phyloP scores from a whole-genome alignment of 2,888 invertebrate species.

The Mythimna ferrago region DNA sequence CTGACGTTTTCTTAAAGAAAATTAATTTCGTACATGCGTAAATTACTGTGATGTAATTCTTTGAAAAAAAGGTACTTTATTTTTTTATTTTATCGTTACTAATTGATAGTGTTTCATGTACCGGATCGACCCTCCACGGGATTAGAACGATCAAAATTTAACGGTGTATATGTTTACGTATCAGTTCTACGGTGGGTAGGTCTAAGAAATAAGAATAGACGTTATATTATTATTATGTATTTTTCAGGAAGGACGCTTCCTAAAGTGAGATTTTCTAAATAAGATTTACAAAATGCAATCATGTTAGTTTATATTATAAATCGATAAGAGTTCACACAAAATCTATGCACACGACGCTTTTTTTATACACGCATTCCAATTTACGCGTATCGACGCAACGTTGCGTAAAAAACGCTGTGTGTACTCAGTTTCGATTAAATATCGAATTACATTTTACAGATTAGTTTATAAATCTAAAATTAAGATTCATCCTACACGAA shows the following conservation, averaged over 20 bases:
- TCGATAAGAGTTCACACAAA: not conserved
- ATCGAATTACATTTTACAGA: not conserved
- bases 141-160: too few relatives aligned
- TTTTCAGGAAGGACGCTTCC: not conserved
- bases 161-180: too few relatives aligned
- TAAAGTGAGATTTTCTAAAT: not conserved
- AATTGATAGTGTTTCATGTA: too few relatives aligned
- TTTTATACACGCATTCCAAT: not conserved
- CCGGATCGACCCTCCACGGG: too few relatives aligned
- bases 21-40: too few relatives aligned
- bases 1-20: too few relatives aligned
- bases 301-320: not conserved
- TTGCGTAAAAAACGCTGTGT: not conserved
- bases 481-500: slow-evolving; percentile 11
- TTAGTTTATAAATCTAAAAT: not conserved
- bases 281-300: not conserved
- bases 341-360: not conserved
- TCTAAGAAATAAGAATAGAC: not conserved
- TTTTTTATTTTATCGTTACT: too few relatives aligned
- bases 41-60: too few relatives aligned
- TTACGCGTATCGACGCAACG: not conserved
- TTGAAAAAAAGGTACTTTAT: too few relatives aligned
- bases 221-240: not conserved
- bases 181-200: not conserved
- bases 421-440: not conserved